phyloP scores from a whole-genome alignment of 2,113 vertebrate genomes.

The Gobius niger region DNA sequence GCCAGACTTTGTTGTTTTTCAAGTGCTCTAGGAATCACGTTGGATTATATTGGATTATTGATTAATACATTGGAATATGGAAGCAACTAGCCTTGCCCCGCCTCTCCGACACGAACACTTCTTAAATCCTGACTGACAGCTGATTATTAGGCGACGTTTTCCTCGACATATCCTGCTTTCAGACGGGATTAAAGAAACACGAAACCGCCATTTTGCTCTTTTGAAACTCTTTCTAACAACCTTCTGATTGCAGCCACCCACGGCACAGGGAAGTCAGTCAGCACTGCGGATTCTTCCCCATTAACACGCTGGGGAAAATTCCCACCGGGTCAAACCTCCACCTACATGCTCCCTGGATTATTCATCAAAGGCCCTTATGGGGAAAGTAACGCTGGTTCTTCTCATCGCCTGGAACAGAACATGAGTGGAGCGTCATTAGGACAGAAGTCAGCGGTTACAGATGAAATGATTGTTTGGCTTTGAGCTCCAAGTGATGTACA shows the following conservation, averaged over 20 bases:
- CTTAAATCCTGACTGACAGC: constrained; percentile 25
- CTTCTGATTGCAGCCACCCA: constrained; percentile 21
- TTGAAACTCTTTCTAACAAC: constrained; percentile 21
- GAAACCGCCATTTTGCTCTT: constrained; percentile 27
- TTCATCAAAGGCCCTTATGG: constrained; percentile 62
- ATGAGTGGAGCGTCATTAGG: constrained; percentile 31
- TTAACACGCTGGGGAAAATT: constrained; percentile 17
- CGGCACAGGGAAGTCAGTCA: constrained; percentile 26
- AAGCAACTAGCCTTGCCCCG: neutral
- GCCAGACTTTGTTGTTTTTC: too few species aligned
- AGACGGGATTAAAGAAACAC: constrained; percentile 33
- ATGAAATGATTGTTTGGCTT: constrained; percentile 41
- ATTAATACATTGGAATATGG: too few species aligned
- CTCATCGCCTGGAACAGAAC: constrained; percentile 36
- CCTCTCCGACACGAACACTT: constrained; percentile 13
- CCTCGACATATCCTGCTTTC: constrained; percentile 26
- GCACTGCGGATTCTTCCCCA: constrained; percentile 41
- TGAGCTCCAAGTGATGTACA: neutral
- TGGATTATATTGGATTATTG: too few species aligned
- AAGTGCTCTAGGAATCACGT: too few species aligned
- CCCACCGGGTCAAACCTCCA: constrained; percentile 8
- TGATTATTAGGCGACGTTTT: constrained; percentile 25
- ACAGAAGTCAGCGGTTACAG: constrained; percentile 34
- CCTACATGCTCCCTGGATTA: constrained; percentile 56
- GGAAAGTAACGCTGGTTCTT: constrained; percentile 28